Percentiles rank a stretch among this genome's conserved stretches.
Conservation (phyloP, 2,113 vertebrate species). For the Sylvia atricapilla region DNA sequence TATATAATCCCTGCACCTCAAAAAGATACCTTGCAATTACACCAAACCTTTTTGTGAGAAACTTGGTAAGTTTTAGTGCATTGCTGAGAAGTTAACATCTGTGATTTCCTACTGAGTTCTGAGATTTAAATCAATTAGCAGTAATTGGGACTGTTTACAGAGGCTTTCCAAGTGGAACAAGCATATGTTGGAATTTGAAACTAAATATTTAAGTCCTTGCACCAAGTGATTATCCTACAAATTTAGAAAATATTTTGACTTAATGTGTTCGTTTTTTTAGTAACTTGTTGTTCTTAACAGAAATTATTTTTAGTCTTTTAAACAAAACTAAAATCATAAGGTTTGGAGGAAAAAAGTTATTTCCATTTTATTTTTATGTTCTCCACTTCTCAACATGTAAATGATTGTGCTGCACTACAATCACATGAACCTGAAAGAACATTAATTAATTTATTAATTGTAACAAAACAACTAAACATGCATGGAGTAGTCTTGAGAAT, state of each 20-base stretch:
- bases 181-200: constrained; percentile 54
- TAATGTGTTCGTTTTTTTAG: background rate
- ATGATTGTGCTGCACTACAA: background rate
- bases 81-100: constrained; percentile 65
- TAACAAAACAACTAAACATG: background rate
- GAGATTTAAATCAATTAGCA: constrained; percentile 71
- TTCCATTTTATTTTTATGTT: background rate
- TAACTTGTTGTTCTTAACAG: background rate
- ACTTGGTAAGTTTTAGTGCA: constrained; percentile 54
- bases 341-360: background rate
- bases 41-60: constrained; percentile 45
- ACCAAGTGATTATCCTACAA: background rate
- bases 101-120: constrained; percentile 64
- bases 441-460: constrained; percentile 6
- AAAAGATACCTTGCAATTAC: constrained; percentile 52
- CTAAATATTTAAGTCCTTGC: constrained; percentile 28
- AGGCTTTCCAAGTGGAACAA: constrained; percentile 49
- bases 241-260: background rate
- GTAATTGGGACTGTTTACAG: constrained; percentile 57
- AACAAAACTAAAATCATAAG: background rate
- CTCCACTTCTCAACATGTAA: background rate
- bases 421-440: background rate
- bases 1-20: constrained; percentile 18
- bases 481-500: background rate
- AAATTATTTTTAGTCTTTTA: constrained; percentile 7